These are phyloP conservation scores for Hydraecia micacea DNA, from an alignment of 2,888 invertebrate genomes.

Conservation along the genomic window DNA sequence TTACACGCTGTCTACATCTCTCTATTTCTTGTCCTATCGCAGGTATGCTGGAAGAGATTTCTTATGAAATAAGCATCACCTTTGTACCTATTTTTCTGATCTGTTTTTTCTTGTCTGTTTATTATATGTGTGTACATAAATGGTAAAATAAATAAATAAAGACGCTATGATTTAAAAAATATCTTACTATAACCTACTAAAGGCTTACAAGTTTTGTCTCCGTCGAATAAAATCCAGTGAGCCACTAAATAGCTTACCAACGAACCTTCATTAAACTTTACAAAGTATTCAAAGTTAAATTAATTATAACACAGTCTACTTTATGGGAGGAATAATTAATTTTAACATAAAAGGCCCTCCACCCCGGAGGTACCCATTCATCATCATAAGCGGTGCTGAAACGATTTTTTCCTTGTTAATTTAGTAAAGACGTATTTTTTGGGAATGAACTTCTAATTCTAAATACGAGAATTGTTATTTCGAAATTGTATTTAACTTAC, in stretches of 20 bases:
- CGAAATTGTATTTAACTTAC: background rate
- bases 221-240: slow-evolving; percentile 38
- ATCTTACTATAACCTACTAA: background rate
- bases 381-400: slow-evolving; percentile 15
- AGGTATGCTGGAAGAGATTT: too few relatives aligned
- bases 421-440: slow-evolving; percentile 6
- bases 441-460: slow-evolving; percentile 15
- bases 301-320: slow-evolving; percentile 62
- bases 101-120: too few relatives aligned
- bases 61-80: too few relatives aligned
- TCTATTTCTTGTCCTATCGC: too few relatives aligned
- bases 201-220: slow-evolving; percentile 20
- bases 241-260: slow-evolving; percentile 59
- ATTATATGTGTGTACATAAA: too few relatives aligned
- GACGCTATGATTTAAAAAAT: background rate
- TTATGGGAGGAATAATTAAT: slow-evolving; percentile 64
- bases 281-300: slow-evolving; percentile 68
- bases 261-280: slow-evolving; percentile 66
- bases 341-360: slow-evolving; percentile 54
- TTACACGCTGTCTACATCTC: too few relatives aligned
- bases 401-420: slow-evolving; percentile 16
- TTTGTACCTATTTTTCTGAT: too few relatives aligned
- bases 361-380: slow-evolving; percentile 27
- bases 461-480: background rate
- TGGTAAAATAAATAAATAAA: too few relatives aligned